phyloP scores from a whole-genome alignment of 1,140 invertebrate species.

The Brachionus sp. region DNA sequence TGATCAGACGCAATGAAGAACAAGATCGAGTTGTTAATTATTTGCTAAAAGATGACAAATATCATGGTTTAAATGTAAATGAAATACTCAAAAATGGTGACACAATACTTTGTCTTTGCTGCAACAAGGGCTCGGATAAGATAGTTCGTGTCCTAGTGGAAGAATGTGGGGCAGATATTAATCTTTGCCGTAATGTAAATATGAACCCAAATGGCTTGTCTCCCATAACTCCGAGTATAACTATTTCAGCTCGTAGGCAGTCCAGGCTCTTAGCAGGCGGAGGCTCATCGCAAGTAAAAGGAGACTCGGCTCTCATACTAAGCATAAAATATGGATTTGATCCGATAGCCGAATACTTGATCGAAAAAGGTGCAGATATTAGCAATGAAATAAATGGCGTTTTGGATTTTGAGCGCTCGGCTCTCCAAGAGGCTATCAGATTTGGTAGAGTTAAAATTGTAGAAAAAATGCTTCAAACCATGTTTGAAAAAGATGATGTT shows the following conservation, averaged over 20 bases:
- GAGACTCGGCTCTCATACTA: neutral
- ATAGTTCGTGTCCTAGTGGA: slow-evolving; percentile 3
- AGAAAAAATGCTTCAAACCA: slow-evolving; percentile 5
- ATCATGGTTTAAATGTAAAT: neutral
- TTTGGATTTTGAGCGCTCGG: slow-evolving; percentile 32
- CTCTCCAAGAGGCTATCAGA: slow-evolving; percentile 38
- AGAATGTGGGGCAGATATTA: slow-evolving; percentile 8
- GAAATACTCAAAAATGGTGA: slow-evolving; percentile 37
- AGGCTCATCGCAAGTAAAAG: neutral
- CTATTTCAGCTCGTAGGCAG: slow-evolving; percentile 11
- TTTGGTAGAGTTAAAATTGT: neutral
- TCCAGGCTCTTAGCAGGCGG: neutral
- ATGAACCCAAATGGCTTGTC: slow-evolving; percentile 3
- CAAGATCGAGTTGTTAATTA: slow-evolving; percentile 26
- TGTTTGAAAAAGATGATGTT: slow-evolving; percentile 32
- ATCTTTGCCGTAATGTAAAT: neutral
- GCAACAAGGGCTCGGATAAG: slow-evolving; percentile 35
- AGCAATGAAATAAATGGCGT: neutral
- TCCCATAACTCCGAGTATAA: slow-evolving; percentile 16
- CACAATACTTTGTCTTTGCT: slow-evolving; percentile 15
- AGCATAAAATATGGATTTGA: slow-evolving; percentile 42
- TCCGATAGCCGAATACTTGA: neutral
- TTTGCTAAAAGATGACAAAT: slow-evolving; percentile 5
- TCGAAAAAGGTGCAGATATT: slow-evolving; percentile 37
- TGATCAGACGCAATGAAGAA: slow-evolving; percentile 22